Base-by-base conservation (phyloP, 2,888 invertebrate species). In the Rhorus exstirpatorius region DNA sequence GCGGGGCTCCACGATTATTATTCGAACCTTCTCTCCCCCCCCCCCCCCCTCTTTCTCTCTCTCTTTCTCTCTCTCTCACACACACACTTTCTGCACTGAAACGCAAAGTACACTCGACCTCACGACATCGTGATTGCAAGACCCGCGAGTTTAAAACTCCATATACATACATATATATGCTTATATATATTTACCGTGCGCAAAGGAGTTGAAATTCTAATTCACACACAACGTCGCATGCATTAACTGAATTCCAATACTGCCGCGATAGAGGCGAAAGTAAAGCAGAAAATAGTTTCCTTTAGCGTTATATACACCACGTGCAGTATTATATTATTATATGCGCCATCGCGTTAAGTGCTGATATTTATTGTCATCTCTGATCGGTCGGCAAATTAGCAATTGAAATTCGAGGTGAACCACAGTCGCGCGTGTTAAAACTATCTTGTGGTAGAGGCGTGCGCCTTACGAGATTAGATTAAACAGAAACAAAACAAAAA, bases 341-440 rank as follows among this genome's bases (percentile, higher is more conserved):
- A 74, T 82, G 76, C 79, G 74, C 70, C 21, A 26, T 61, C 81
- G 75, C 79, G 77, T 79, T 83, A 74, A 81, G 77, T 83, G 79
- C 76, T 77, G 84, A 83, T 83, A 83, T 84, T 84, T 83, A 85
- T 84, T 83, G 85, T 85, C 81, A 84, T 83, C 81, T 63, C 63
- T 17, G 55, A 77, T 82, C 71, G 65, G 81, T 79, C 53, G 75
- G 82, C 83, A 84, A 85, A 85, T 85, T 85, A 84, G 85, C 85
- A 85, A 85, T 85, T 79, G 85, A 85, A 84, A 85, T 85, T 85
- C 65, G 81, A 71, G 82, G 83, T 79, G 81, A 84, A 81, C 80
- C 65, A 35, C 35, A 68, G 58, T 31, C 31, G 14, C 49, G 51
- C 35, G 60, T 72, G 38, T 53, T 78, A 63, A 51, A 80, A 75